These are phyloP conservation scores for Xestia xanthographa DNA, from an alignment of 2,888 invertebrate species.

Conservation along the genomic window DNA sequence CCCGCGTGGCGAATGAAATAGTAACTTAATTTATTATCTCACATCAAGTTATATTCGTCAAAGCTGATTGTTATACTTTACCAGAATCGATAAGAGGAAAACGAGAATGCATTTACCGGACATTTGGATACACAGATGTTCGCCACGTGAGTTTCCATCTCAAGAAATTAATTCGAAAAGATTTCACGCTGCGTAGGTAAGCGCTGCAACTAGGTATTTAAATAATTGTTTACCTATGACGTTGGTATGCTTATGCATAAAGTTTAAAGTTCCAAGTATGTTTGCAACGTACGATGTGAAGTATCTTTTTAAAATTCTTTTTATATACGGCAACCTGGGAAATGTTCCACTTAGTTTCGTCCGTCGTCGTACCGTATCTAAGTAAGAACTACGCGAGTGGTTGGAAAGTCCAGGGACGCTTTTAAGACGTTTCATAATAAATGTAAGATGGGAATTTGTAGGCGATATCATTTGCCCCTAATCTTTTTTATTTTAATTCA, in stretches of 20 bases:
- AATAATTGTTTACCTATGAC: constrained; percentile 19
- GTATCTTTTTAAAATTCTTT: constrained; percentile 87
- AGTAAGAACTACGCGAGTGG: constrained; percentile 84
- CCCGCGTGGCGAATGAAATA: constrained; percentile 68
- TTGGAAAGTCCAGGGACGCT: constrained; percentile 84
- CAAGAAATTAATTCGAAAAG: not conserved
- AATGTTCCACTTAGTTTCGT: constrained; percentile 88
- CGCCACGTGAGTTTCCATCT: not conserved
- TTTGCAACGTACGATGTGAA: constrained; percentile 77
- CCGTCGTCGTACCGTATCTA: constrained; percentile 82
- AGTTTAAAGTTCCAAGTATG: constrained; percentile 74
- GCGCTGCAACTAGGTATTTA: constrained; percentile 2
- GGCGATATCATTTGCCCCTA: constrained; percentile 24
- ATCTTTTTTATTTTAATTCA: constrained; percentile 33
- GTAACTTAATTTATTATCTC: constrained; percentile 68
- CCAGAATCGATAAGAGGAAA: constrained; percentile 27
- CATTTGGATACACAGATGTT: not conserved
- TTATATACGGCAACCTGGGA: constrained; percentile 85
- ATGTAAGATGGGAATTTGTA: constrained; percentile 70
- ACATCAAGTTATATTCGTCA: constrained; percentile 48
- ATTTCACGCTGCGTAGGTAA: not conserved
- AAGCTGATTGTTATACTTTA: constrained; percentile 49
- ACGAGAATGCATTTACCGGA: not conserved
- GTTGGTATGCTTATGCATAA: constrained; percentile 25
- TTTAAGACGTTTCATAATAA: constrained; percentile 85